Percentiles rank a stretch among this genome's conserved stretches.
Evolutionary conservation across 2,113 vertebrate species (phyloP).

Genomic region (Xenopus laevis): DNA sequence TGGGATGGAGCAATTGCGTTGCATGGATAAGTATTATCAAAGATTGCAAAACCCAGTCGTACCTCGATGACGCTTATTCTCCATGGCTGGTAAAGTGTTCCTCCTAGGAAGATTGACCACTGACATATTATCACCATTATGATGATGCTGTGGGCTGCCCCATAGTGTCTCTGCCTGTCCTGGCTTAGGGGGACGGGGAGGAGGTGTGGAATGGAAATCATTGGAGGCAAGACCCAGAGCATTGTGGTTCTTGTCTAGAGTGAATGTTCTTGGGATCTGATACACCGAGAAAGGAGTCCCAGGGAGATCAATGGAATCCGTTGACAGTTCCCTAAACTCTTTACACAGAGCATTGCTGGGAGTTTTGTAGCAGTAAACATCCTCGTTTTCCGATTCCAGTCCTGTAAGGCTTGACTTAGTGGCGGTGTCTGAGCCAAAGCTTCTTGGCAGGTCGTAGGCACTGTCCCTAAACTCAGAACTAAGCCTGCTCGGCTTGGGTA

Average conservation of each 20-base stretch:
- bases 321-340: constrained; percentile 71
- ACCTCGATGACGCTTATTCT: constrained; percentile 95
- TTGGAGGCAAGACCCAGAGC: constrained; percentile 71
- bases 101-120: constrained; percentile 86
- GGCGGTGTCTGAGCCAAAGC: constrained; percentile 74
- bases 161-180: constrained; percentile 78
- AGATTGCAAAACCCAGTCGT: constrained; percentile 19
- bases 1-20: too few relatives aligned
- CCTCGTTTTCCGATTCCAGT: constrained; percentile 78
- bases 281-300: constrained; percentile 82
- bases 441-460: constrained; percentile 81
- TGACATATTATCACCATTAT: constrained; percentile 64
- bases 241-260: constrained; percentile 94
- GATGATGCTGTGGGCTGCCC: constrained; percentile 73
- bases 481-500: constrained; percentile 86
- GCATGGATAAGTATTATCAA: too few relatives aligned
- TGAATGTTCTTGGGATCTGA: constrained; percentile 88
- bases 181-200: constrained; percentile 83
- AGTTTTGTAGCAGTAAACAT: constrained; percentile 89
- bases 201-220: constrained; percentile 73
- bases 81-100: constrained; percentile 90
- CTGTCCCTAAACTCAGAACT: constrained; percentile 72
- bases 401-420: constrained; percentile 70
- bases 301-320: constrained; percentile 85
- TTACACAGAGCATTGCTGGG: constrained; percentile 85